phyloP scores from a whole-genome alignment of 1,140 invertebrate genomes.

The Drosophila auraria region DNA sequence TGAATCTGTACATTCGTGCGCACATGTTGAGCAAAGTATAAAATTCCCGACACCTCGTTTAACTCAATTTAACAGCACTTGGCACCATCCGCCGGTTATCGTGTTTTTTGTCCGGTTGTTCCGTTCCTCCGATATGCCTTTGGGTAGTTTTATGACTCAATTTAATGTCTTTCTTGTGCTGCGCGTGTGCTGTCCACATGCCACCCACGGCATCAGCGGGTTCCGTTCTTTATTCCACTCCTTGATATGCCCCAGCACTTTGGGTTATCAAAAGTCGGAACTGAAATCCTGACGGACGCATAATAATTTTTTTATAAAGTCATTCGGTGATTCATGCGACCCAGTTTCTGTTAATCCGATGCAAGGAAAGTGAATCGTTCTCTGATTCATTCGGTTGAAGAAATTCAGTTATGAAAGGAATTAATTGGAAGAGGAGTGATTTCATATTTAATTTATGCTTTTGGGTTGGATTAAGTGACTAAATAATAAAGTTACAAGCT shows the following conservation, averaged over 20 bases:
- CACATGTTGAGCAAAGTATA: conserved; percentile 66
- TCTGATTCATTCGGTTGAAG: conserved; percentile 25
- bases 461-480: neutral
- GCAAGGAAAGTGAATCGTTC: conserved; percentile 39
- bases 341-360: conserved; percentile 27
- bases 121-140: conserved; percentile 39
- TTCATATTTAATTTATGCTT: neutral
- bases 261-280: conserved; percentile 35
- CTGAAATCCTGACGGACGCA: conserved; percentile 34
- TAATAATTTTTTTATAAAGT: conserved; percentile 35
- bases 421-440: neutral
- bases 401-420: conserved; percentile 5
- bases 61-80: conserved; percentile 67
- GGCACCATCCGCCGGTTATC: conserved; percentile 66
- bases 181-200: conserved; percentile 67
- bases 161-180: conserved; percentile 74
- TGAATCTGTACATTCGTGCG: conserved; percentile 62
- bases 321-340: conserved; percentile 35
- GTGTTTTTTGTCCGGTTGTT: conserved; percentile 13
- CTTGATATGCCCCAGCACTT: conserved; percentile 12
- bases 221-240: conserved; percentile 27
- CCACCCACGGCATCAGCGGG: conserved; percentile 55
- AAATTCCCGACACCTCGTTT: conserved; percentile 75
- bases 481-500: neutral
- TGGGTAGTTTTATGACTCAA: conserved; percentile 77